Base-by-base conservation (phyloP, 2,888 invertebrate species). In the Trissolcus japonicus region DNA sequence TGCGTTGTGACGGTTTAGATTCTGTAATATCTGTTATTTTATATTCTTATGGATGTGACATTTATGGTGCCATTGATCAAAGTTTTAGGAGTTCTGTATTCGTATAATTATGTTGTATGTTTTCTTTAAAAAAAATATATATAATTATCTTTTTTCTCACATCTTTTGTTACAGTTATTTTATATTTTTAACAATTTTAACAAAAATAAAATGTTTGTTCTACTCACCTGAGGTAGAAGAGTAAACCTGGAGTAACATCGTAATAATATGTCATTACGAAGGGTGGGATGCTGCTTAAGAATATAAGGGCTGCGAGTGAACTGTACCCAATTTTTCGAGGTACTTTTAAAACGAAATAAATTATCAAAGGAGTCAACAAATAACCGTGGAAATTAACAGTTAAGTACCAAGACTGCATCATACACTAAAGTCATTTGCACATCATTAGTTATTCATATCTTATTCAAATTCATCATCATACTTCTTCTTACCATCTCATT, bases 381-480 rank as follows among this genome's bases (percentile, higher is more conserved):
- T 82, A 84, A 46, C 81, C 79, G 46, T 86, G 86, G 69, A 81
- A 85, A 29, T 85, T 83, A 6, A 78, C 83, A 4, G 84, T 60
- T 14, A 85, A 54, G 62, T 85, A 85, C 86, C 85, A 86, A 7
- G 83, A 78, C 77, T 85, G 86, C 59, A 85, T 82, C 65, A 86
- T 80, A 56, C 86, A 86, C 85, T 86, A 74, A 53, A 80, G 67
- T 2, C 13, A 35, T 46, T 13, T 17, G 6, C n/a, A 48, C 7
- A 48, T 16, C 9, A 16, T 48, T 17, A 51, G 11, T 17, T 21
- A 51, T 51, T 16, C 11, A 9, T 46, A 14, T 6, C 43, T 51
- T 21, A 6, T 25, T 43, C 14, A 43, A 57, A 56, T 13, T 19
- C 6, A 16, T 9, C 25, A 4, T 25, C 25, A 25, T 25, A 25